phyloP scores from a whole-genome alignment of 2,888 invertebrate genomes.

The Leptogaster cylindrica region DNA sequence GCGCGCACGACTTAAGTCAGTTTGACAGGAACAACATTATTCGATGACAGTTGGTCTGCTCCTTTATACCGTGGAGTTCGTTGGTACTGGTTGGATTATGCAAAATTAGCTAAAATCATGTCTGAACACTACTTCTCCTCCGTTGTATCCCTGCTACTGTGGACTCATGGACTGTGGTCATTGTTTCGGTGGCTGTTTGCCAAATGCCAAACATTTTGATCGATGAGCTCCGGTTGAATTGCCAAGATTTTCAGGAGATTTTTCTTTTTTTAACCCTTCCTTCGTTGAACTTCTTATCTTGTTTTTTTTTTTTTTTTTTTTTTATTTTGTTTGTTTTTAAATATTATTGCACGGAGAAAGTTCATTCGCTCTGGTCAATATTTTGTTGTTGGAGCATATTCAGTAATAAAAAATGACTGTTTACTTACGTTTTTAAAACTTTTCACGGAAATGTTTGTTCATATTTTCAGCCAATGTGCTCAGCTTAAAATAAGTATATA shows the following conservation, averaged over 20 bases:
- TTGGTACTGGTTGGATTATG: constrained; percentile 14
- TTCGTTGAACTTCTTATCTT: not conserved
- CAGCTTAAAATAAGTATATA: too few relatives aligned
- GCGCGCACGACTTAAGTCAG: constrained; percentile 38
- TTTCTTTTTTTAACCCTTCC: constrained; percentile 3
- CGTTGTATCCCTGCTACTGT: not conserved
- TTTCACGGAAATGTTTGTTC: too few relatives aligned
- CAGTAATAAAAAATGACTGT: too few relatives aligned
- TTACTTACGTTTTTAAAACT: too few relatives aligned
- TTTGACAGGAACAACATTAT: constrained; percentile 34
- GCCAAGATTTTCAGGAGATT: not conserved
- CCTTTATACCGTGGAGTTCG: not conserved
- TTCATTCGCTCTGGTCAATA: constrained; percentile 8
- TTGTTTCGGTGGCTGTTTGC: constrained; percentile 36
- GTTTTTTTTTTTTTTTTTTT: too few relatives aligned
- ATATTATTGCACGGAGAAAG: constrained; percentile 24
- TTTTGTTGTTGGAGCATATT: too few relatives aligned
- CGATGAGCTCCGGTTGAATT: not conserved
- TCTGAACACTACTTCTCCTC: not conserved
- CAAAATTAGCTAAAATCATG: constrained; percentile 30
- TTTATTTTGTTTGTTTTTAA: too few relatives aligned
- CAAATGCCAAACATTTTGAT: constrained; percentile 33
- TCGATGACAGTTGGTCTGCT: constrained; percentile 30
- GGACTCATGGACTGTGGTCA: not conserved
- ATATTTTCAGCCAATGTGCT: too few relatives aligned